Evolutionary conservation across 2,113 vertebrate species (phyloP).

Genomic region (Sylvietta virens): DNA sequence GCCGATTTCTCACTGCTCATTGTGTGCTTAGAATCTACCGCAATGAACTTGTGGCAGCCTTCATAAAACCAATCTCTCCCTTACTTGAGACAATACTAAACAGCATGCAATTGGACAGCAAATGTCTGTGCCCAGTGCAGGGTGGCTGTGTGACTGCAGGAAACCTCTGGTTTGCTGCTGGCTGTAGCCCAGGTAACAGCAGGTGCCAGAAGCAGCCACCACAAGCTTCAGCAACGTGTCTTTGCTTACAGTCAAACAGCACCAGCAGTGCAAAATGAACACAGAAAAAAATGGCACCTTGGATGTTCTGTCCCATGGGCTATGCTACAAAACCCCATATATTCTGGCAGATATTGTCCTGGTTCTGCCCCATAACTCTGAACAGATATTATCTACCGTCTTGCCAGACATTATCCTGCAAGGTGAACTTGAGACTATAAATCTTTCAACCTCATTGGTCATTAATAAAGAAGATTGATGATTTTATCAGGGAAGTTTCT

Average conservation of each 20-base stretch:
- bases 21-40: background rate
- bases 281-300: background rate
- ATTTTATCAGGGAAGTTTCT: background rate
- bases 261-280: background rate
- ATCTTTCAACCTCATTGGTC: background rate
- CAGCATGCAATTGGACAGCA: background rate
- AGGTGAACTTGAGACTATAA: background rate
- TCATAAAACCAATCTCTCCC: background rate
- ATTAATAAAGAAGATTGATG: background rate
- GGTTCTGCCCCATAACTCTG: background rate
- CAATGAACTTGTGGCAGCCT: background rate
- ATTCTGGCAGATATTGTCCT: background rate
- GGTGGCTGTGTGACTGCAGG: background rate
- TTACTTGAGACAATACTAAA: background rate
- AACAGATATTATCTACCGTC: background rate
- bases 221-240: accelerated
- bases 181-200: background rate
- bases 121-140: background rate
- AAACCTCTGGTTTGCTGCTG: background rate
- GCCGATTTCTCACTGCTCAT: background rate
- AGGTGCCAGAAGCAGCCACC: background rate
- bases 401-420: background rate
- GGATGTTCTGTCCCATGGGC: background rate
- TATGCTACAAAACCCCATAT: background rate
- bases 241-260: background rate